phyloP scores from a whole-genome alignment of 2,797 vertebrate genomes.

The Podargus strigoides region DNA sequence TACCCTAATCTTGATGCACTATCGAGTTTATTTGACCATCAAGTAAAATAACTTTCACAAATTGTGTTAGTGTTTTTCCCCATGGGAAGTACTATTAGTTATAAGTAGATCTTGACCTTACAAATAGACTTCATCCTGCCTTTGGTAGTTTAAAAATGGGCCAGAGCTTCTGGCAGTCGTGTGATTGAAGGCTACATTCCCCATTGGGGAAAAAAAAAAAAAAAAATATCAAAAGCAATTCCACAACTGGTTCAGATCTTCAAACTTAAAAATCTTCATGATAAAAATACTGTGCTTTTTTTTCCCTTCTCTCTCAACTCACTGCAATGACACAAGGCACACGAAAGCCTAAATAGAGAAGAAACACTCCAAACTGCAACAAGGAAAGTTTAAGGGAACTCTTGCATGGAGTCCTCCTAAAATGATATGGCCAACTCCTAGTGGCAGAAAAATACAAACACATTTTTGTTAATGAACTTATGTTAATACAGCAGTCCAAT shows the following conservation, averaged over 20 bases:
- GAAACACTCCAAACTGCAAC: neutral
- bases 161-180: neutral
- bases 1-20: neutral
- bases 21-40: neutral
- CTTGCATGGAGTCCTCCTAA: neutral
- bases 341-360: neutral
- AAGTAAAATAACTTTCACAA: constrained; percentile 36
- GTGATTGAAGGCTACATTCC: neutral
- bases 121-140: constrained; percentile 4
- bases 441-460: neutral
- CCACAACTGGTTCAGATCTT: neutral
- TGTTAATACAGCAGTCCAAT: neutral
- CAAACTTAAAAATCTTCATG: neutral
- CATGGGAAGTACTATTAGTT: neutral
- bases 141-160: neutral
- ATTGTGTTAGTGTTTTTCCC: constrained; percentile 30
- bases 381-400: neutral
- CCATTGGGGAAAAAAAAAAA: neutral
- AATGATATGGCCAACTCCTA: neutral
- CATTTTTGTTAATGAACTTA: neutral
- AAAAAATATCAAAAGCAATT: neutral
- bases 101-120: constrained; percentile 12
- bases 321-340: neutral
- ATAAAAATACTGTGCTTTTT: neutral
- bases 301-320: neutral